These are phyloP conservation scores for Tetramorium parvispinum DNA, from an alignment of 1,140 invertebrate genomes.

Conservation along the genomic window DNA sequence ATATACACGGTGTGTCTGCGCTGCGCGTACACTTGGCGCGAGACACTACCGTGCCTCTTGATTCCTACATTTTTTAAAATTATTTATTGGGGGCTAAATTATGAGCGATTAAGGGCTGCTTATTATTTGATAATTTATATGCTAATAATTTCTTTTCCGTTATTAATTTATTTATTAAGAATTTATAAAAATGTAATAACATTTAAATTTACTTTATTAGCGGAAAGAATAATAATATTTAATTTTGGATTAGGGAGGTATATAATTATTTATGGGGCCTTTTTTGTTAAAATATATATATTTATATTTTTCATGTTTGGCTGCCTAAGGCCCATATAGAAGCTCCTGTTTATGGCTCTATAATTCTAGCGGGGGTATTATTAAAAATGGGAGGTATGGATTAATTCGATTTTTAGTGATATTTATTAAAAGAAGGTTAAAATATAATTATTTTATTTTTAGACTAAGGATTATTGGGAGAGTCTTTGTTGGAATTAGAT, in stretches of 20 bases:
- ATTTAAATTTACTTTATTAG: neutral
- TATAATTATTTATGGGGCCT: conserved; percentile 84
- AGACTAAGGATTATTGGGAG: conserved; percentile 86
- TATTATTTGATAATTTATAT: conserved; percentile 3
- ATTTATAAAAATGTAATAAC: neutral
- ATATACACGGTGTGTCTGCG: too few relatives aligned
- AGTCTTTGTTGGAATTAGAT: conserved; percentile 81
- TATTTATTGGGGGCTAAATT: neutral
- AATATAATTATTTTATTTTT: conserved; percentile 84
- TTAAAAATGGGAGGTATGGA: conserved; percentile 89
- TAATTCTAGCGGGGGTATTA: conserved; percentile 90
- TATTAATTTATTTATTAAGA: neutral
- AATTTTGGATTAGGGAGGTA: neutral
- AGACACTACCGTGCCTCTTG: too few relatives aligned
- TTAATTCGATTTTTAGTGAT: conserved; percentile 85
- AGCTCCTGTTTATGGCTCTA: conserved; percentile 88
- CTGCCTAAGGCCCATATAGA: conserved; percentile 91
- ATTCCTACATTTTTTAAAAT: neutral
- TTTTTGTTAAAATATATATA: conserved; percentile 90
- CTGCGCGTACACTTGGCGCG: too few relatives aligned
- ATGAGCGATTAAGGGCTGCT: neutral
- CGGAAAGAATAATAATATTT: conserved; percentile 86
- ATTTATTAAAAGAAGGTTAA: conserved; percentile 77
- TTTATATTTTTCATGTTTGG: conserved; percentile 90
- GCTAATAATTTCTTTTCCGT: neutral